Evolutionary conservation across 2,888 invertebrate genomes (phyloP).

Genomic region (Brachylomia viminalis): DNA sequence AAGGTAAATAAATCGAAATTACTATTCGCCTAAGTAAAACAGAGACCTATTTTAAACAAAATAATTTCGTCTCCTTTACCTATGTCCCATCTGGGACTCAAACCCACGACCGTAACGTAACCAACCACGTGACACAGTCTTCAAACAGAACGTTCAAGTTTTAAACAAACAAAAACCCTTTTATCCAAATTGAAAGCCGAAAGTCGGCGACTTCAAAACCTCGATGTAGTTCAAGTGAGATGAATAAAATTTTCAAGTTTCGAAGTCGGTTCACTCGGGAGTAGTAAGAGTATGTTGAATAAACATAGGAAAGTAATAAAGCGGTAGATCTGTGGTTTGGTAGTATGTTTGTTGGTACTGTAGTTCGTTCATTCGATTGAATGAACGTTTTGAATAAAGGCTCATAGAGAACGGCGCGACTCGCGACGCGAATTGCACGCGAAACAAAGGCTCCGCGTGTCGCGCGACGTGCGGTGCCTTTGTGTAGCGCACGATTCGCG

Average conservation of each 20-base stretch:
- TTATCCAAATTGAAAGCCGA: slow-evolving; percentile 65
- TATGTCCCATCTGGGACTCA: neutral
- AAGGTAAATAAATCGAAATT: neutral
- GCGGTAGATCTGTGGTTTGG: slow-evolving; percentile 13
- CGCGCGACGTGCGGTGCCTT: no score
- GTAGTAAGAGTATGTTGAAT: slow-evolving; percentile 39
- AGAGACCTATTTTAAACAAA: neutral
- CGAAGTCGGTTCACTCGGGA: slow-evolving; percentile 38
- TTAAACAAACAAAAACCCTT: slow-evolving; percentile 61
- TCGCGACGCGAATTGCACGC: no score
- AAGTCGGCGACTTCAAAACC: slow-evolving; percentile 45
- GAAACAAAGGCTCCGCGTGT: no score
- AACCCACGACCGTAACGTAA: neutral
- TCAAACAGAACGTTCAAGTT: slow-evolving; percentile 42
- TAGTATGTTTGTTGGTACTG: slow-evolving; percentile 18
- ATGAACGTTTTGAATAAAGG: slow-evolving; percentile 1
- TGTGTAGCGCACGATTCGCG: no score
- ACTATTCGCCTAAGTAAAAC: neutral
- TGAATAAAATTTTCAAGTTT: slow-evolving; percentile 67
- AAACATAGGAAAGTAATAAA: slow-evolving; percentile 59
- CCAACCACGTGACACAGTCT: slow-evolving; percentile 21
- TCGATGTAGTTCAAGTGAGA: slow-evolving; percentile 59
- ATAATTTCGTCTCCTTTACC: neutral
- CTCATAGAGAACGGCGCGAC: no score
- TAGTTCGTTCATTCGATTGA: slow-evolving; percentile 33